Evolutionary conservation across 2,888 invertebrate species (phyloP), one percentile per base, ranked within the genome.

Genomic region (Emesis furor): DNA sequence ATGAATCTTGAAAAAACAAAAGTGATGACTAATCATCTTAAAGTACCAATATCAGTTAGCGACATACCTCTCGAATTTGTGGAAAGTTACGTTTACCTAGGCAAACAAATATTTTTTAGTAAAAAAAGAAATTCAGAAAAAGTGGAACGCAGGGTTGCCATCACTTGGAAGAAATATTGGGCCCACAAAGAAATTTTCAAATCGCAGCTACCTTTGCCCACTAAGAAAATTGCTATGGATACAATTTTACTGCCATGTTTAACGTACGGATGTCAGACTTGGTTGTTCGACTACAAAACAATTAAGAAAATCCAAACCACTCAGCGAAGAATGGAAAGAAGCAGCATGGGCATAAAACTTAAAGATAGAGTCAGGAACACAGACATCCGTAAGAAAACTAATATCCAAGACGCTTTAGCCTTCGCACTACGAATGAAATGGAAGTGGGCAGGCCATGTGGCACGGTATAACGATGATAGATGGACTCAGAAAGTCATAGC

Each of bases 291-390:
- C n/a, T 6, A 51, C 37, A 77, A 67, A 62, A 67, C 46, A 35
- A 35, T 3, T 71, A 75, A 75, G 73, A 78, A 75, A 73, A 75
- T 67, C 17, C 65, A 74, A 35, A 74, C 68, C 1, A 76, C 73
- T 12, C 83, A 82, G 73, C 42, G 69, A 42, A 30, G 39, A 10
- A 76, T 86, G 84, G 83, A 84, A 55, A 81, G 86, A 68, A 86
- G 82, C 35, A 73, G 62, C 24, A 17, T 78, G 17, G n/a, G n/a
- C 10, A 14, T 73, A 14, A 51, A 73, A 39, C 39, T 39, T 8
- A 69, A 39, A 17, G 69, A 69, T 17, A 69, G 7, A 17, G 39
- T 39, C 6, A 32, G 30, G 30, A 73, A 73, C 14, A n/a, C 10
- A 7, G 51, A 30, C 24, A 55, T 73, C 30, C 72, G 72, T 0